Evolutionary conservation across 2,888 invertebrate species (phyloP), one percentile per base, ranked within the genome.

Genomic region (Agrochola litura): DNA sequence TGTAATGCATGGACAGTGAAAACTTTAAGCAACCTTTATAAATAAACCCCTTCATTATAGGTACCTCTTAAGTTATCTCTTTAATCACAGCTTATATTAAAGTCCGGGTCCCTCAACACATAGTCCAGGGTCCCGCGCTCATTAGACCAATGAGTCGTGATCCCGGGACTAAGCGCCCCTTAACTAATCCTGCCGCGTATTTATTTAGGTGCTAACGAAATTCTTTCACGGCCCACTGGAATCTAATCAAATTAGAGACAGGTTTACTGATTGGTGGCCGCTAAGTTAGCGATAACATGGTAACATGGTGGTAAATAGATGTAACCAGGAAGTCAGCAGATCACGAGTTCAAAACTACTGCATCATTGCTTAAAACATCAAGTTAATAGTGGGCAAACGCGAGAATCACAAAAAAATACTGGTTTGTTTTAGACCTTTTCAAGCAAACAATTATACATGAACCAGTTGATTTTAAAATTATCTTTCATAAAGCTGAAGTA

Each of bases 241-340:
- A 76, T 88, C 81, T 82, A 87, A 90, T 89, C 81, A 87, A 90
- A 88, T 89, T 83, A 90, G 71, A 74, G 75, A 80, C 73, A 84
- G 82, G 80, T 86, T 86, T 79, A 80, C 79, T 73, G 67, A 73
- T 66, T 66, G 58, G 49, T 54, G 80, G 85, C 82, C 82, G 46
- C 63, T n/a, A 76, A 67, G 41, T 30, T 2, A 56, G 74, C 77
- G 65, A 19, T 8, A 52, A 58, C n/a, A 37, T 16, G 9, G n/a
- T 8, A 52, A 58, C n/a, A 37, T 16, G 9, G n/a, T n/a, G 14
- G 8, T 49, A 49, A 14, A 14, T 52, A 67, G 5, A 67, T 54
- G 14, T 16, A 67, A 54, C 14, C 5, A 16, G 22, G 6, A 46
- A 65, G 22, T 30, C 46, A 12, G 19, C 0, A 25, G 6, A 14